phyloP scores from a whole-genome alignment of 2,888 invertebrate species.

The Carterocephalus palaemon region DNA sequence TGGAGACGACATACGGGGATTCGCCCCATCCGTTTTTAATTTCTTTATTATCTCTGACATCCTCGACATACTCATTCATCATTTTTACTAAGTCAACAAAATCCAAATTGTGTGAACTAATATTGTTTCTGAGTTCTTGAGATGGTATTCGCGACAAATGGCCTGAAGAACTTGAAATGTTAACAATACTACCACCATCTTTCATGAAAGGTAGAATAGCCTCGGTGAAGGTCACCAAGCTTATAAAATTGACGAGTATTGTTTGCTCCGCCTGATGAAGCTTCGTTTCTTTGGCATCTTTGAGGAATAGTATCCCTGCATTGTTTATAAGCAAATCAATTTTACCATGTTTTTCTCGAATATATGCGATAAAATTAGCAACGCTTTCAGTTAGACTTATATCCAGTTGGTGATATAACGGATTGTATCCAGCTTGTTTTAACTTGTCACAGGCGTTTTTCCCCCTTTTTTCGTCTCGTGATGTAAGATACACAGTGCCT shows the following conservation, averaged over 20 bases:
- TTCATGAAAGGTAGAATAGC: conserved; percentile 83
- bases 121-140: conserved; percentile 61
- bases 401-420: conserved; percentile 84
- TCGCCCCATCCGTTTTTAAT: conserved; percentile 76
- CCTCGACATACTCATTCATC: conserved; percentile 81
- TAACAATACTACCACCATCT: conserved; percentile 83
- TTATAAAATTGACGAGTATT: conserved; percentile 55
- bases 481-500: conserved; percentile 84
- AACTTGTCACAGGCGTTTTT: conserved; percentile 77
- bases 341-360: conserved; percentile 78
- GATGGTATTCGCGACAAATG: conserved; percentile 81
- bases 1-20: conserved; percentile 84
- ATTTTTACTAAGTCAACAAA: conserved; percentile 75
- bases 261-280: conserved; percentile 55
- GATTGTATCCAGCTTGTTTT: conserved; percentile 64
- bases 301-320: conserved; percentile 78
- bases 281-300: conserved; percentile 56
- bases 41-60: conserved; percentile 53
- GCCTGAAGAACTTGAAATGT: conserved; percentile 85
- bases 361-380: conserved; percentile 67
- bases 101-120: conserved; percentile 72
- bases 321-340: conserved; percentile 87
- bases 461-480: conserved; percentile 80
- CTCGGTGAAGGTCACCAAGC: conserved; percentile 70
- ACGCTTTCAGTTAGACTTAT: conserved; percentile 80